phyloP scores from a whole-genome alignment of 2,888 invertebrate genomes.

The Caenorhabditis virilis region DNA sequence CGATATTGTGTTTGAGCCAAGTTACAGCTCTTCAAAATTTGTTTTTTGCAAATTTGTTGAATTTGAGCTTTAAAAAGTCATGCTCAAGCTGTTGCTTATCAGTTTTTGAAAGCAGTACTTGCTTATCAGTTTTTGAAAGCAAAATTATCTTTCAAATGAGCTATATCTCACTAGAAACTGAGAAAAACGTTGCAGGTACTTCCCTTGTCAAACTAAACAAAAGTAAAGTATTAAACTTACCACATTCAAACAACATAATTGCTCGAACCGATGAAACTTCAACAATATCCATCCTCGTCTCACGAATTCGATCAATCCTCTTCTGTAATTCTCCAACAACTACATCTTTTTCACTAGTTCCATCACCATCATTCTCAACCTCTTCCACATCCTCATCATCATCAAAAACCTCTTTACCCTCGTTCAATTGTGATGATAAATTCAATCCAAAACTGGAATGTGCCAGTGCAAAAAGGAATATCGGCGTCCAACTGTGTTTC shows the following conservation, averaged over 20 bases:
- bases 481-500: conserved; percentile 30
- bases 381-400: conserved; percentile 5
- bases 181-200: too few relatives aligned
- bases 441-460: conserved; percentile 26
- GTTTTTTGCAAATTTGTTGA: too few relatives aligned
- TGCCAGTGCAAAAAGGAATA: conserved; percentile 32
- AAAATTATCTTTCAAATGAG: too few relatives aligned
- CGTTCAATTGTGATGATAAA: conserved; percentile 19
- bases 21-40: too few relatives aligned
- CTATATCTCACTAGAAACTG: too few relatives aligned
- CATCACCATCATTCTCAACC: too few relatives aligned
- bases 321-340: conserved; percentile 16
- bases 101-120: too few relatives aligned
- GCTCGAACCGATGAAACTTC: conserved; percentile 36
- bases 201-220: too few relatives aligned
- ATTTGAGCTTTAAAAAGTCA: too few relatives aligned
- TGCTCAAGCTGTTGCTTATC: too few relatives aligned
- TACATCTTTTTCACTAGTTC: conserved; percentile 2
- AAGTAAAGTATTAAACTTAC: conserved; percentile 10
- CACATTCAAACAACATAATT: conserved; percentile 16
- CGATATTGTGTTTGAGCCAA: too few relatives aligned
- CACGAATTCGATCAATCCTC: conserved; percentile 28
- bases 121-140: too few relatives aligned
- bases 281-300: conserved; percentile 38
- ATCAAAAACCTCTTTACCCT: conserved; percentile 10